phyloP scores from a whole-genome alignment of 2,888 invertebrate genomes.

The Neelides folsomi region DNA sequence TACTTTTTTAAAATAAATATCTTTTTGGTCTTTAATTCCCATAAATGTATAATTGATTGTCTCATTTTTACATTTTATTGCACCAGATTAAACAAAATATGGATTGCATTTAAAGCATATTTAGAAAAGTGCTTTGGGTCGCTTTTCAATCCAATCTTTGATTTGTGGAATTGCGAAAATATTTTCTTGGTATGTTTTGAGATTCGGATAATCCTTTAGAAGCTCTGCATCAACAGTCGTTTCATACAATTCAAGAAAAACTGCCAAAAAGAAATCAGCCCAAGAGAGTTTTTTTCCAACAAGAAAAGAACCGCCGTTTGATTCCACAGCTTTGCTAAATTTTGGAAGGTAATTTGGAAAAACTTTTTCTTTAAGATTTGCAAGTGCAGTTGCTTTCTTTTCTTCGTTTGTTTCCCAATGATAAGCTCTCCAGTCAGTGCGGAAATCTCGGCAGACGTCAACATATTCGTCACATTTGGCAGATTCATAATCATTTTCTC shows the following conservation, averaged over 20 bases:
- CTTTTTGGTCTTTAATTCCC: too few relatives aligned
- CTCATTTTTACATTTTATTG: too few relatives aligned
- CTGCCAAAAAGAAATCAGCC: constrained; percentile 16
- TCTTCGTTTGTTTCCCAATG: constrained; percentile 10
- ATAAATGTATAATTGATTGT: too few relatives aligned
- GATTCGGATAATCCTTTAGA: constrained; percentile 10
- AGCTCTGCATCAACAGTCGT: constrained; percentile 6
- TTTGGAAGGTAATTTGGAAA: constrained; percentile 12
- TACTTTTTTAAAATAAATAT: too few relatives aligned
- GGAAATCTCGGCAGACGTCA: constrained; percentile 40
- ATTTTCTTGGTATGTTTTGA: constrained; percentile 6
- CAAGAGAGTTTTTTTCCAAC: constrained; percentile 12
- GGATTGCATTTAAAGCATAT: too few relatives aligned
- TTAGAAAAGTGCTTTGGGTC: not conserved
- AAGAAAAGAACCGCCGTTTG: constrained; percentile 14
- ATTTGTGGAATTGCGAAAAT: constrained; percentile 14
- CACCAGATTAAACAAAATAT: too few relatives aligned
- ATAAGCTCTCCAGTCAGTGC: constrained; percentile 10
- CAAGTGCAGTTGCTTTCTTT: constrained; percentile 8
- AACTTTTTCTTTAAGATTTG: constrained; percentile 5
- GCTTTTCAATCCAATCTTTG: constrained; percentile 12
- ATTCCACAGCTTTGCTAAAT: constrained; percentile 11
- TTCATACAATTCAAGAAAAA: constrained; percentile 12
- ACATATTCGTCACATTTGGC: constrained; percentile 46
- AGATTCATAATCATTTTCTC: constrained; percentile 45